Percentiles rank a stretch among this genome's conserved stretches.
These are phyloP conservation scores for Heliconius eleuchia DNA, from an alignment of 1,140 invertebrate species.

Conservation along the genomic window DNA sequence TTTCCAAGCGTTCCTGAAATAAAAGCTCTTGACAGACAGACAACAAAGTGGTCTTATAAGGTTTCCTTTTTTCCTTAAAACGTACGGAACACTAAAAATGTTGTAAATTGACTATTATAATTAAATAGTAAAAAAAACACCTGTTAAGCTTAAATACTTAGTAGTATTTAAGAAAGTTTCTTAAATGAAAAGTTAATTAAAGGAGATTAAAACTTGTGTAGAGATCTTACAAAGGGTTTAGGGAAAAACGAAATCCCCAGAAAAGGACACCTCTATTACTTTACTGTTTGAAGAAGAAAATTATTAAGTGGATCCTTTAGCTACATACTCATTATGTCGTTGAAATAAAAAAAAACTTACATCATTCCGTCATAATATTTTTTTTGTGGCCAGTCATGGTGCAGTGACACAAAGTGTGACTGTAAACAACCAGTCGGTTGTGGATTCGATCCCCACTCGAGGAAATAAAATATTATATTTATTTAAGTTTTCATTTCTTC, in stretches of 20 bases:
- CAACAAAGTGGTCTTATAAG: too few species aligned
- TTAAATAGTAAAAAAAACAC: neutral
- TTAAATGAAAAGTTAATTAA: constrained; percentile 1
- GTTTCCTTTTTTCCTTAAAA: too few species aligned
- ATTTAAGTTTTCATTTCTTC: neutral
- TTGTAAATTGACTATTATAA: neutral
- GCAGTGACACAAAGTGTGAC: too few species aligned
- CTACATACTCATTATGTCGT: neutral
- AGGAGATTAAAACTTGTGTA: neutral
- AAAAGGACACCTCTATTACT: constrained; percentile 1
- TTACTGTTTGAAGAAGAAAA: neutral
- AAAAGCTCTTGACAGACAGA: too few species aligned
- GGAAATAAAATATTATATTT: too few species aligned
- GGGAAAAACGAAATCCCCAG: neutral
- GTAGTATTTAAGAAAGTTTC: neutral
- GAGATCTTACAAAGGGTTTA: neutral
- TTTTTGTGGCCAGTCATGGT: too few species aligned
- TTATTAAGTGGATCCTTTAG: neutral
- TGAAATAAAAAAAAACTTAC: neutral
- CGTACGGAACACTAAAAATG: too few species aligned
- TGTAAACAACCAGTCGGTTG: too few species aligned
- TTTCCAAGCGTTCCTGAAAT: too few species aligned
- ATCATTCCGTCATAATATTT: too few species aligned
- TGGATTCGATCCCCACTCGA: too few species aligned
- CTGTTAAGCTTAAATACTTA: neutral